These are phyloP conservation scores for Hippocampus comes DNA, from an alignment of 2,113 vertebrate species.

Conservation along the genomic window DNA sequence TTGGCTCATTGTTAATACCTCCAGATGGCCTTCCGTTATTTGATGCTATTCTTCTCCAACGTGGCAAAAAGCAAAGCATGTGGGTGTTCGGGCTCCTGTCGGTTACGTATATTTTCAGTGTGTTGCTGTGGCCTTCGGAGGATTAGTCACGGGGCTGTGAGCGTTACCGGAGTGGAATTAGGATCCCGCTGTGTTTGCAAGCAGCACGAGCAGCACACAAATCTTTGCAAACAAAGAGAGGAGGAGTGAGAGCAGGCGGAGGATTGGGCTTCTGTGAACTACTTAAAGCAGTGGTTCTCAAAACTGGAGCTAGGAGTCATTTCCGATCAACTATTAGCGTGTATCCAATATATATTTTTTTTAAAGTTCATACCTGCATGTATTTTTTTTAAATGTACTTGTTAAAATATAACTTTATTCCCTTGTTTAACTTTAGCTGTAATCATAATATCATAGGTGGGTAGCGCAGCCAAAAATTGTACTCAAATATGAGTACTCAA, in stretches of 20 bases:
- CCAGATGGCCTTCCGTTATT: constrained; percentile 59
- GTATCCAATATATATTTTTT: too few relatives aligned
- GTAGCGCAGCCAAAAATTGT: too few relatives aligned
- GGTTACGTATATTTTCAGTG: constrained; percentile 37
- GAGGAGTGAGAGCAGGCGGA: not conserved
- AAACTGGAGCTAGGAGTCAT: not conserved
- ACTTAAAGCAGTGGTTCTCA: not conserved
- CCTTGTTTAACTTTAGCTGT: too few relatives aligned
- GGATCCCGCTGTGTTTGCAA: constrained; percentile 52
- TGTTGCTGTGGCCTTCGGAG: constrained; percentile 55
- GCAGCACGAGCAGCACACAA: constrained; percentile 39
- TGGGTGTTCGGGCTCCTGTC: constrained; percentile 41
- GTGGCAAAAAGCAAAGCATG: constrained; percentile 33
- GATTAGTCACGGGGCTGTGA: constrained; percentile 52
- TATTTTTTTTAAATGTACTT: too few relatives aligned
- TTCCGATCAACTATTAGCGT: not conserved
- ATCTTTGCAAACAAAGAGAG: constrained; percentile 29
- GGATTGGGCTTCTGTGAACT: not conserved
- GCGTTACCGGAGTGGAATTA: constrained; percentile 54
- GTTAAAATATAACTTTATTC: too few relatives aligned
- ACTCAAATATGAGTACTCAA: too few relatives aligned
- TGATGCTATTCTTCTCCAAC: constrained; percentile 42
- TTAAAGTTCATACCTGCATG: too few relatives aligned
- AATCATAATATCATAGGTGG: too few relatives aligned
- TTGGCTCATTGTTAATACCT: constrained; percentile 9